Evolutionary conservation across 2,888 invertebrate genomes (phyloP), one percentile per base, ranked within the genome.

Genomic region (Clanis bilineata): DNA sequence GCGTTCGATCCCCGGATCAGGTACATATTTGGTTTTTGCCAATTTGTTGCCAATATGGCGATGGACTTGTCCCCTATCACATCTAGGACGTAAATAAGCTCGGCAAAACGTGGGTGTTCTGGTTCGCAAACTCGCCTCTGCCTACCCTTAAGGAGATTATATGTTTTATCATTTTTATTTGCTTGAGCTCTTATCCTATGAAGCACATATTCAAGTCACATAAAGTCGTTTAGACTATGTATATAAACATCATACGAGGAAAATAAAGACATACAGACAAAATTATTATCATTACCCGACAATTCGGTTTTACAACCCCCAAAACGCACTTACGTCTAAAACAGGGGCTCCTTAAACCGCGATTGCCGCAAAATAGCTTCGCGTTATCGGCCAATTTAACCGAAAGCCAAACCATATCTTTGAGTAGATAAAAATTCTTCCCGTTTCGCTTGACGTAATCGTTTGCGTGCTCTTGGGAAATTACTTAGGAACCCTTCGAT

Each of bases 361-460:
- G 21, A 58, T 51, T n/a, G 25, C 58, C 51, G 25, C 39, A 12
- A 28, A 51, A 58, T 58, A 41, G 25, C 38, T 21, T 22, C 23
- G 38, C 39, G 47, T 51, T 58, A 51, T 58, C 47, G 47, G 59
- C 75, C 75, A 79, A 82, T 82, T 79, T 79, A 72, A 76, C 74
- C 82, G 79, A 81, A 76, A 79, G 79, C 77, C 73, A 70, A 73
- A 74, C 75, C 76, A 74, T 74, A 72, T 77, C 73, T 74, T 38
- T 78, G 81, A 85, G 80, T 80, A 76, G 80, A 80, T 87, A 88
- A 88, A 89, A 88, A 88, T 86, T 86, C 83, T 83, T 83, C 81
- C 81, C 77, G 76, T 82, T 86, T 80, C 80, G 76, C 78, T 83
- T 73, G 66, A 72, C 67, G 79, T 80, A 83, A 86, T 85, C 81